phyloP scores from a whole-genome alignment of 2,888 invertebrate species.

The Cyclophora punctaria region DNA sequence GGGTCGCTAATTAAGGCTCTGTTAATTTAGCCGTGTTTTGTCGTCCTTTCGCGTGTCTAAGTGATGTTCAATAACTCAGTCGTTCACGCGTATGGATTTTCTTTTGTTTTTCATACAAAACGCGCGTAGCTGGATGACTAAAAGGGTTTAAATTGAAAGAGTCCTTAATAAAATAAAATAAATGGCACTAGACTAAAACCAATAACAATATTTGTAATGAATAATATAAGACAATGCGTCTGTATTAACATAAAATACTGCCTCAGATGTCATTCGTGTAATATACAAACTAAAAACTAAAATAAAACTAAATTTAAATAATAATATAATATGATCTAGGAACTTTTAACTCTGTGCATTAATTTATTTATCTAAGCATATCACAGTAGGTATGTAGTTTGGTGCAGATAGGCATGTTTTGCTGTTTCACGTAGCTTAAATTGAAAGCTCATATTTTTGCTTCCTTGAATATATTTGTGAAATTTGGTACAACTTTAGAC shows the following conservation, averaged over 20 bases:
- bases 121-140: too few relatives aligned
- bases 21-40: too few relatives aligned
- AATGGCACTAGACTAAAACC: constrained; percentile 45
- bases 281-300: constrained; percentile 38
- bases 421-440: too few relatives aligned
- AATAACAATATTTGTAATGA: constrained; percentile 24
- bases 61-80: background rate
- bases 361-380: constrained; percentile 17
- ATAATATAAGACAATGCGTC: constrained; percentile 25
- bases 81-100: background rate
- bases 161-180: constrained; percentile 12
- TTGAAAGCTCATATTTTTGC: too few relatives aligned
- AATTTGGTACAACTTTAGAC: too few relatives aligned
- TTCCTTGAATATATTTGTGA: too few relatives aligned
- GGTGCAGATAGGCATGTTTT: too few relatives aligned
- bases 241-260: constrained; percentile 63
- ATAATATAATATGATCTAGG: constrained; percentile 27
- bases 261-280: constrained; percentile 64
- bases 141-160: too few relatives aligned
- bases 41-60: too few relatives aligned
- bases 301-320: constrained; percentile 14
- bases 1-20: too few relatives aligned
- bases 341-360: constrained; percentile 42
- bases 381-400: constrained; percentile 11
- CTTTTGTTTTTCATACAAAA: too few relatives aligned